Evolutionary conservation across 2,888 invertebrate genomes (phyloP), one percentile per base, ranked within the genome.

Genomic region (Hypolimnas misippus): DNA sequence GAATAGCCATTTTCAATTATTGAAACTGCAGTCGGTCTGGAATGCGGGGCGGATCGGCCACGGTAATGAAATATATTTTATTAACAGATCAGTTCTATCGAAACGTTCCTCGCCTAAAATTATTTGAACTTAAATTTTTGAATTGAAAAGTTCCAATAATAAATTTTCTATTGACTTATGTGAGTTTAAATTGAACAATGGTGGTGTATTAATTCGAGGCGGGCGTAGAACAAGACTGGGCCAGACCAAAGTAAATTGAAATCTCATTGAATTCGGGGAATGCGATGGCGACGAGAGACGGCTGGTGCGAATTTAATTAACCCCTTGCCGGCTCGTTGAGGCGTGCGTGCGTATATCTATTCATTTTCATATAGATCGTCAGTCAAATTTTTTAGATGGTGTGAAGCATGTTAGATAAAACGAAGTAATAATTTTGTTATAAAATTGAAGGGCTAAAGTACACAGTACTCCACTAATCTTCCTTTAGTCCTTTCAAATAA

Each of bases 231-330:
- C 79, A 82, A 79, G 81, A 75, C 78, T 83, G 76, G 84, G 76
- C 76, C 78, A 81, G 83, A 78, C 82, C 85, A 89, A 89, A 88
- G 85, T 89, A 88, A 91, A 91, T 91, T 92, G 91, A 89, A 90
- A 89, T 91, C 89, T 91, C 89, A 91, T 90, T 89, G 90, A 89
- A 88, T 89, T 86, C 82, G 83, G 84, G 89, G 89, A 90, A 91
- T 90, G 87, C 83, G 86, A 84, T 78, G 83, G 82, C 83, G 83
- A 83, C 84, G 89, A 84, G 86, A 84, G 87, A 76, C 81, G 83
- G 82, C 84, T 87, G 86, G 88, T 89, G 91, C 88, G 87, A 92
- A 91, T 90, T 91, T 91, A 92, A 92, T 92, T 91, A 91, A 91
- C 90, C 90, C 89, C 86, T 89, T 84, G 82, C 80, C 77, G 79